Evolutionary conservation across 2,888 invertebrate genomes (phyloP).

Genomic region (Theodoxus fluviatilis): DNA sequence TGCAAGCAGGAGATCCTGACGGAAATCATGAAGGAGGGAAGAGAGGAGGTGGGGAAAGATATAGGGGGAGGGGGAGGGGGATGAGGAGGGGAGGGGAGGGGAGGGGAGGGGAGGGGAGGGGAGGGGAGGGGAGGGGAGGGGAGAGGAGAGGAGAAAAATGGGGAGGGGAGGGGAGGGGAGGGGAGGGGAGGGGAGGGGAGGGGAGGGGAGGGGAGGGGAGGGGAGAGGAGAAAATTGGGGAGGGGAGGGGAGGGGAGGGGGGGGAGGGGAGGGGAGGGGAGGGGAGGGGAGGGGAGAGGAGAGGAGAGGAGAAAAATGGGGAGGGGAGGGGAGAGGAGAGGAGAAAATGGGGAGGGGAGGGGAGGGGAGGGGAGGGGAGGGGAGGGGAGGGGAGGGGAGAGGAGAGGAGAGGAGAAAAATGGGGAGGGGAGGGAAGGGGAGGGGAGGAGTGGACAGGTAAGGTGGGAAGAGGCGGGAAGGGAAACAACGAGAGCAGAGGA

Average conservation of each 20-base stretch:
- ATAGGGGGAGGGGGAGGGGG: background rate
- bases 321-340: background rate
- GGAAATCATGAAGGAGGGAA: no score
- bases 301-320: background rate
- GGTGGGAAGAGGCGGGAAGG: background rate
- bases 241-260: background rate
- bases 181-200: background rate
- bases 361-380: constrained; percentile 1
- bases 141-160: background rate
- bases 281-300: background rate
- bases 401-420: background rate
- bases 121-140: no score
- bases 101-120: background rate
- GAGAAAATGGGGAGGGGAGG: background rate
- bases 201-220: background rate
- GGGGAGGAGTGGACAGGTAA: background rate
- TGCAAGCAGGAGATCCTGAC: no score
- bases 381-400: background rate
- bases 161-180: background rate
- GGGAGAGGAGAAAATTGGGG: background rate
- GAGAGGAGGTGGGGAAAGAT: background rate
- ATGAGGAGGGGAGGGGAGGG: constrained; percentile 5
- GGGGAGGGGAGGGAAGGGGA: background rate
- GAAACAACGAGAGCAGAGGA: background rate
- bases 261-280: background rate